Evolutionary conservation across 2,888 invertebrate genomes (phyloP).

Genomic region (Protonemura montana): DNA sequence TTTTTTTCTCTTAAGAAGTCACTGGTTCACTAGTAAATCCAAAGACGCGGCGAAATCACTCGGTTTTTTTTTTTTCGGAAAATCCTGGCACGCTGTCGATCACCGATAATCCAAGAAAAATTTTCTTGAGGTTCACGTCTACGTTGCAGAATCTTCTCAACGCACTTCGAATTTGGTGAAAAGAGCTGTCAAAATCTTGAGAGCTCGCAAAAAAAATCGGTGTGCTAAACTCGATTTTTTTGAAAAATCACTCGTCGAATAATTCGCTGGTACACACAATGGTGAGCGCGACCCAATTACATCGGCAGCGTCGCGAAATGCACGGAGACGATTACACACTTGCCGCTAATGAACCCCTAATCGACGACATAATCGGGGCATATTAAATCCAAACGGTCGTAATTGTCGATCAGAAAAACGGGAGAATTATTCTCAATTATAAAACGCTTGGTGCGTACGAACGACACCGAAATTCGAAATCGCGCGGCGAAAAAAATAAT

Average conservation of each 20-base stretch:
- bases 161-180: too few relatives aligned
- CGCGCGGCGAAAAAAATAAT: too few relatives aligned
- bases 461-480: too few relatives aligned
- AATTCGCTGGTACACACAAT: neutral
- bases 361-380: neutral
- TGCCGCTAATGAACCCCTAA: neutral
- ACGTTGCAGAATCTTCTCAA: too few relatives aligned
- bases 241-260: neutral
- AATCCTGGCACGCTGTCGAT: neutral
- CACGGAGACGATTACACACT: conserved; percentile 1
- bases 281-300: too few relatives aligned
- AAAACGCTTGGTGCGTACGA: neutral
- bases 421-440: neutral
- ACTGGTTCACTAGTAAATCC: neutral
- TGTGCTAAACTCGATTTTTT: too few relatives aligned
- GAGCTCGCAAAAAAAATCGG: too few relatives aligned
- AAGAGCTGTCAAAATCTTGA: too few relatives aligned
- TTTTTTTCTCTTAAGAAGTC: neutral
- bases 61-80: neutral
- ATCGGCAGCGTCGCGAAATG: too few relatives aligned
- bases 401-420: neutral
- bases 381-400: neutral
- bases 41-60: neutral
- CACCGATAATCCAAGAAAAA: neutral
- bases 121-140: neutral